A percentile compares a stretch with the other conserved stretches of the same genome.
Conservation (phyloP, 2,113 vertebrate species). For the Pseudonaja textilis region DNA sequence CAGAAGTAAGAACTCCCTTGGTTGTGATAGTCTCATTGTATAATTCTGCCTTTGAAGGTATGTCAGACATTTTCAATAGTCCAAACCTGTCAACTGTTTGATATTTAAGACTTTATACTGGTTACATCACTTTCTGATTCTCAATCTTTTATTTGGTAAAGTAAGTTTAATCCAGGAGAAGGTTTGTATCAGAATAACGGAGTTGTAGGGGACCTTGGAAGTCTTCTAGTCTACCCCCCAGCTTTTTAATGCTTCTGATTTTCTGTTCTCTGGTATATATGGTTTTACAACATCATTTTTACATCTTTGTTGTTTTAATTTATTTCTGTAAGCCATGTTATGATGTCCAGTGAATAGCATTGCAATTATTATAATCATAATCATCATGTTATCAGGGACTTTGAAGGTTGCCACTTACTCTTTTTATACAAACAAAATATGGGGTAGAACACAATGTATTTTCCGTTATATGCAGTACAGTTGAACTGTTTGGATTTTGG, state of each 20-base stretch:
- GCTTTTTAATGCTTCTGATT: neutral
- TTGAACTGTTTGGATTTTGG: neutral
- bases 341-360: neutral
- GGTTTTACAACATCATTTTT: neutral
- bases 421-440: neutral
- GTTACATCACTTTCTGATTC: neutral
- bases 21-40: neutral
- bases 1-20: neutral
- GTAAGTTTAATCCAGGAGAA: neutral
- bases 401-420: neutral
- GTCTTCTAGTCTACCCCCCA: neutral
- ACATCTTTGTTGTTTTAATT: neutral
- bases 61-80: neutral
- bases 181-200: neutral
- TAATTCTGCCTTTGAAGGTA: neutral
- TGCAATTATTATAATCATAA: neutral
- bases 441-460: neutral
- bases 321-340: neutral
- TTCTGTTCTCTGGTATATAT: neutral
- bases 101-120: neutral
- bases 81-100: neutral
- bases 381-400: neutral
- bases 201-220: neutral
- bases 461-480: neutral
- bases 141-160: neutral